Evolutionary conservation across 2,797 vertebrate species (phyloP).

Genomic region (Lophotriccus pileatus): DNA sequence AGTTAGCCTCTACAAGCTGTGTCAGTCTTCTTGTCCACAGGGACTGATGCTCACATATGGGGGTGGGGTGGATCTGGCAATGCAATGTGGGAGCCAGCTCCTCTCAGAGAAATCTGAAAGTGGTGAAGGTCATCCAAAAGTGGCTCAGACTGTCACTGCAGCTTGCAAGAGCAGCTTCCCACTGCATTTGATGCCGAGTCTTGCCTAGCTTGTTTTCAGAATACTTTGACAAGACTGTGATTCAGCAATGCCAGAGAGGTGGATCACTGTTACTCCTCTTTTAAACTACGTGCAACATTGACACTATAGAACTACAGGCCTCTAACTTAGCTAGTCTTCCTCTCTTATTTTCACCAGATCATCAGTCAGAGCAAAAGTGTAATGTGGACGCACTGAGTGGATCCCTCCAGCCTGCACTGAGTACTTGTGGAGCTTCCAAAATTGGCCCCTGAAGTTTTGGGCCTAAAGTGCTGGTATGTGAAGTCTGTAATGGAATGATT

Average conservation of each 20-base stretch:
- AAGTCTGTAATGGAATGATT: background rate
- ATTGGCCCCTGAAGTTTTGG: background rate
- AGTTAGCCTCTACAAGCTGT: conserved; percentile 13
- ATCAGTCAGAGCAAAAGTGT: background rate
- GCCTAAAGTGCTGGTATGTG: background rate
- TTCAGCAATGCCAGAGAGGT: background rate
- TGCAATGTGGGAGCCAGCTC: conserved; percentile 15
- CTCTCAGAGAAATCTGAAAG: background rate
- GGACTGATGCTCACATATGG: conserved; percentile 15
- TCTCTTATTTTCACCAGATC: background rate
- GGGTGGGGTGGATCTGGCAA: conserved; percentile 27
- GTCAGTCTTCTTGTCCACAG: background rate
- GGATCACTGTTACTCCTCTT: background rate
- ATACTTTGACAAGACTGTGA: background rate
- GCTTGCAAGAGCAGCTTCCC: background rate
- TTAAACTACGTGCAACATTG: background rate
- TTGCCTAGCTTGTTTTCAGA: background rate
- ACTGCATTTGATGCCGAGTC: background rate
- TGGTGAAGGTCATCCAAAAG: conserved; percentile 37
- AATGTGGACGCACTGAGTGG: background rate
- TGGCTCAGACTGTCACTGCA: background rate
- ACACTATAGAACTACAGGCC: background rate
- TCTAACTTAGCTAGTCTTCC: background rate
- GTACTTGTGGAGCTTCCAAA: background rate
- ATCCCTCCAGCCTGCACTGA: background rate